Conservation (phyloP, 2,888 invertebrate genomes). For the Hemicrepidius hirtus region DNA sequence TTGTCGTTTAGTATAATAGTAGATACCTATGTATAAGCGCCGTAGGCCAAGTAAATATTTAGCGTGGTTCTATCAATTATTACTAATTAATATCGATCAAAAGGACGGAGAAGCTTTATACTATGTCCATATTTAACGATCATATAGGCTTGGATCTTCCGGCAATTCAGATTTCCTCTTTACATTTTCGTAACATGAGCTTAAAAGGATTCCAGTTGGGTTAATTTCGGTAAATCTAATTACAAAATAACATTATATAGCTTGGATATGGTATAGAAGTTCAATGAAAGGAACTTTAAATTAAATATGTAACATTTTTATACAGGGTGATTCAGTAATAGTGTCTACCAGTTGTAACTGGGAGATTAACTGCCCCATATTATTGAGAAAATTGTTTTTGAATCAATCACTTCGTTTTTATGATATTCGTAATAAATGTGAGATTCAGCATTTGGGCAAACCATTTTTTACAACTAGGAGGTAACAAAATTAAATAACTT, state of each 20-base stretch:
- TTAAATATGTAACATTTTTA: no score
- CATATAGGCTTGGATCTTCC: neutral
- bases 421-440: no score
- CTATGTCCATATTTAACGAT: neutral
- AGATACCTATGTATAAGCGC: neutral
- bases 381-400: no score
- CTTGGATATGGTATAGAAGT: no score
- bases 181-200: neutral
- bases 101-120: neutral
- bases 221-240: neutral
- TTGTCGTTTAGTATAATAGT: neutral
- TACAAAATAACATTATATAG: neutral
- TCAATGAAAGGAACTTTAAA: no score
- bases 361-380: no score
- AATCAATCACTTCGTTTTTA: no score
- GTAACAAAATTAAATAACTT: no score
- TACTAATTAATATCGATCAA: constrained; percentile 17
- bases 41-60: constrained; percentile 10
- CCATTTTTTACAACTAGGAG: no score
- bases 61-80: constrained; percentile 17
- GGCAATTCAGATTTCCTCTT: neutral
- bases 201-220: neutral
- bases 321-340: no score
- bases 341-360: no score
- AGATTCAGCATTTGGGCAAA: no score